Percentiles rank a stretch among this genome's conserved stretches.
These are phyloP conservation scores for Hofmannophila pseudospretella DNA, from an alignment of 2,888 invertebrate species.

Conservation along the genomic window DNA sequence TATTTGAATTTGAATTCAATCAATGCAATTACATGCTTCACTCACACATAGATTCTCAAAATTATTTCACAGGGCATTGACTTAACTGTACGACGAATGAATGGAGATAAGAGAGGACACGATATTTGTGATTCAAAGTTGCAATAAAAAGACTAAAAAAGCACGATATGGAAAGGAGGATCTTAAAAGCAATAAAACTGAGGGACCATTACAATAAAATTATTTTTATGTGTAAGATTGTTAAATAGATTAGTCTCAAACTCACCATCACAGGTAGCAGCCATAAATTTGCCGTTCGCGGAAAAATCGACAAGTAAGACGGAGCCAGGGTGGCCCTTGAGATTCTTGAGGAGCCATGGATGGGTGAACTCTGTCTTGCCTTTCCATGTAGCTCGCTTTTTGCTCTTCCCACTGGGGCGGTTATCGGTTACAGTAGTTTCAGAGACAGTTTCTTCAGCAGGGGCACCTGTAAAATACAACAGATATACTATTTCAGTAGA, in stretches of 20 bases:
- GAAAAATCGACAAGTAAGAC: slow-evolving; percentile 89
- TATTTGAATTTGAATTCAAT: too few relatives aligned
- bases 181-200: too few relatives aligned
- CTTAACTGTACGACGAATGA: too few relatives aligned
- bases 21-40: background rate
- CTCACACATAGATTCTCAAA: background rate
- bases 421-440: slow-evolving; percentile 43
- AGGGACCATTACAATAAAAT: too few relatives aligned
- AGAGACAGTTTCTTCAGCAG: slow-evolving; percentile 44
- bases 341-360: slow-evolving; percentile 87
- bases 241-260: too few relatives aligned
- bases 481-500: background rate
- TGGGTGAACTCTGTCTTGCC: slow-evolving; percentile 79
- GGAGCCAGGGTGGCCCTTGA: slow-evolving; percentile 89
- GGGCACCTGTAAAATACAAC: slow-evolving; percentile 38
- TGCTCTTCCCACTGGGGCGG: slow-evolving; percentile 60
- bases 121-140: background rate
- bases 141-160: too few relatives aligned
- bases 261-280: slow-evolving; percentile 91
- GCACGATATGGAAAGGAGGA: too few relatives aligned
- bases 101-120: background rate
- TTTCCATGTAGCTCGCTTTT: slow-evolving; percentile 72
- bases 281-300: slow-evolving; percentile 90
- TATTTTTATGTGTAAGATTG: too few relatives aligned
- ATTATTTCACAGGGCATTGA: too few relatives aligned